These are phyloP conservation scores for Acholoe squamosa DNA, from an alignment of 2,888 invertebrate genomes.

Conservation along the genomic window DNA sequence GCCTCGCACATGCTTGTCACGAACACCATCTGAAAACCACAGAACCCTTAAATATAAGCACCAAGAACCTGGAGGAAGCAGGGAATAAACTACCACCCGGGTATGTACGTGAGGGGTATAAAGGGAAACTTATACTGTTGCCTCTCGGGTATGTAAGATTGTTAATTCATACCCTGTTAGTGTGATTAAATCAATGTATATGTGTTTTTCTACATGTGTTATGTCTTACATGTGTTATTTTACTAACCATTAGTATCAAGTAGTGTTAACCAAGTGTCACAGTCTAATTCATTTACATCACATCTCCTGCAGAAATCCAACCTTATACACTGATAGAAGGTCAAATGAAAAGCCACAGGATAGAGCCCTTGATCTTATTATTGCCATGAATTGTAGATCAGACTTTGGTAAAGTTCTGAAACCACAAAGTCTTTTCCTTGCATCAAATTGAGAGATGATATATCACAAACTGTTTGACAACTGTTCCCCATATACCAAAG, in stretches of 20 bases:
- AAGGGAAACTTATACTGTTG: not conserved
- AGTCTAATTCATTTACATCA: not conserved
- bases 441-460: too few relatives aligned
- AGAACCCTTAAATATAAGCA: conserved; percentile 34
- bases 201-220: not conserved
- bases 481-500: too few relatives aligned
- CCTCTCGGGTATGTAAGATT: not conserved
- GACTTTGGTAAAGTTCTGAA: too few relatives aligned
- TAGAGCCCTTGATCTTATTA: not conserved
- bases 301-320: not conserved
- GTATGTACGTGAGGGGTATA: not conserved
- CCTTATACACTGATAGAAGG: not conserved
- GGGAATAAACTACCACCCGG: not conserved
- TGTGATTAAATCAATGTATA: not conserved
- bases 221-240: not conserved
- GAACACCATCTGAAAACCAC: conserved; percentile 63
- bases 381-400: too few relatives aligned
- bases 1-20: conserved; percentile 39
- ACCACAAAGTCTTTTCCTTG: too few relatives aligned
- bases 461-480: too few relatives aligned
- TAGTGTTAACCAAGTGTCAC: too few relatives aligned
- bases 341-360: not conserved
- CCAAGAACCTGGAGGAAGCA: conserved; percentile 14
- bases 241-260: not conserved
- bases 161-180: not conserved